Evolutionary conservation across 1,140 invertebrate species (phyloP).

Genomic region (Cydia splendana): DNA sequence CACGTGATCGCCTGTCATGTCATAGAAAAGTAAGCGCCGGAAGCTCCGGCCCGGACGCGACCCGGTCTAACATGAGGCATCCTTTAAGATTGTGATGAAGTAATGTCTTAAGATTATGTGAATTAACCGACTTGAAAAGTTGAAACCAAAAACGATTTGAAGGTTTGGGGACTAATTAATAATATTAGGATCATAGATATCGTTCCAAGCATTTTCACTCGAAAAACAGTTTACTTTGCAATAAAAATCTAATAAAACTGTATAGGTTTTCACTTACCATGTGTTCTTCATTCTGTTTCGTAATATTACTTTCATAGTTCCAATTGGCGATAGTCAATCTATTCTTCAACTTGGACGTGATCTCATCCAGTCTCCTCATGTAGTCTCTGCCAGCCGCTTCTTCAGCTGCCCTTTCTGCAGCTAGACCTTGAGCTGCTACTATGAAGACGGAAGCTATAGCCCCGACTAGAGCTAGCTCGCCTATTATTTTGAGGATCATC

Average conservation of each 20-base stretch:
- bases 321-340: slow-evolving; percentile 81
- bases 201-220: not conserved
- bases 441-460: slow-evolving; percentile 74
- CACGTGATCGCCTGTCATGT: no score
- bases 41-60: no score
- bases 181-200: no score
- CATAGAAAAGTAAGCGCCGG: no score
- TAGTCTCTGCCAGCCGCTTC: slow-evolving; percentile 82
- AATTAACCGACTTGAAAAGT: no score
- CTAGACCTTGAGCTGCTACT: slow-evolving; percentile 73
- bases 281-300: slow-evolving; percentile 82
- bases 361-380: slow-evolving; percentile 80
- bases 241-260: not conserved
- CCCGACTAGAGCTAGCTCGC: slow-evolving; percentile 68
- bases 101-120: no score
- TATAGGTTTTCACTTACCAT: slow-evolving; percentile 66
- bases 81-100: no score
- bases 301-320: slow-evolving; percentile 88
- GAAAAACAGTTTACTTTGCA: not conserved
- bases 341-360: slow-evolving; percentile 79
- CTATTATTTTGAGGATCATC: slow-evolving; percentile 69
- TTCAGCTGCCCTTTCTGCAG: slow-evolving; percentile 78
- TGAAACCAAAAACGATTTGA: no score
- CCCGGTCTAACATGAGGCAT: no score
- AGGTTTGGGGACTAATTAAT: no score